Conservation (phyloP, 2,888 invertebrate species). For the Pollenia angustigena region DNA sequence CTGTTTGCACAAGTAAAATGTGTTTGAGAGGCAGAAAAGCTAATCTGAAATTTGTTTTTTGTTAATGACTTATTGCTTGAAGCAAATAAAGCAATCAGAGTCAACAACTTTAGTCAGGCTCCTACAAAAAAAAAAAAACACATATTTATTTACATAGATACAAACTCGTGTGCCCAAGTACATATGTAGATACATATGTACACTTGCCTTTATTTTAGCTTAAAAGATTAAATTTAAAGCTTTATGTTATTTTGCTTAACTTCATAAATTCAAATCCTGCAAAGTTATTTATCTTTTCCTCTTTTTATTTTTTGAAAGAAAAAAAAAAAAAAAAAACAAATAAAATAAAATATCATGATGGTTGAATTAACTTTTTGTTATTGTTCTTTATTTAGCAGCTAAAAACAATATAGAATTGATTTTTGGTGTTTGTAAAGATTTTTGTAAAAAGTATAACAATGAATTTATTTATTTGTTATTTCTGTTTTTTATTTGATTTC, state of each 20-base stretch:
- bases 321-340: not conserved
- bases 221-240: constrained; percentile 38
- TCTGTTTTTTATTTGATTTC: constrained; percentile 25
- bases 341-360: constrained; percentile 15
- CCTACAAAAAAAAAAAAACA: not conserved
- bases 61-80: constrained; percentile 75
- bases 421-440: not conserved
- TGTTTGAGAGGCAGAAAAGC: constrained; percentile 62
- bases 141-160: not conserved
- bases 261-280: constrained; percentile 35
- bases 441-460: not conserved
- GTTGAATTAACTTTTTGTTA: not conserved
- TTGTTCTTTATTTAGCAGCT: not conserved
- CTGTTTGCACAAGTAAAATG: constrained; percentile 45
- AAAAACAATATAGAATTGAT: constrained; percentile 21
- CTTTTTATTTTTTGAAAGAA: not conserved
- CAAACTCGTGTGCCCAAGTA: not conserved
- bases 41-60: constrained; percentile 74
- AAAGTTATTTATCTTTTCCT: constrained; percentile 34
- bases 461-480: constrained; percentile 2
- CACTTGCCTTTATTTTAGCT: constrained; percentile 4
- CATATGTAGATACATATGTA: not conserved
- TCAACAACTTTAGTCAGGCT: constrained; percentile 37
- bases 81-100: constrained; percentile 75
- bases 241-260: constrained; percentile 28